phyloP scores from a whole-genome alignment of 2,888 invertebrate genomes.

The Chesias legatella region DNA sequence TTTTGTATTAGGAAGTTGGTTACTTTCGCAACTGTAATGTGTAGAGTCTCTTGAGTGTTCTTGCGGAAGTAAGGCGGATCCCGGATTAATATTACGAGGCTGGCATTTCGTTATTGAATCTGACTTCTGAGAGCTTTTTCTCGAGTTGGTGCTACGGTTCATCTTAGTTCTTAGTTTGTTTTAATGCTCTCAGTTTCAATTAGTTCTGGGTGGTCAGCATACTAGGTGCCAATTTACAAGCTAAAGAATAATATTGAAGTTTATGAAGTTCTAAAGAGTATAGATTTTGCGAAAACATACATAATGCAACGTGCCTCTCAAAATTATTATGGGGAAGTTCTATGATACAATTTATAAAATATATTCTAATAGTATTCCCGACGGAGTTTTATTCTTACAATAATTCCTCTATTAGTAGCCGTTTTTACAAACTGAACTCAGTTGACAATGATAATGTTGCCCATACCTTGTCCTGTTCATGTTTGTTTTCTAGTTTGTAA shows the following conservation, averaged over 20 bases:
- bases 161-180: not conserved
- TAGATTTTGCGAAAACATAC: too few relatives aligned
- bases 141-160: not conserved
- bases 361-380: not conserved
- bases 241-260: too few relatives aligned
- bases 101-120: constrained; percentile 22
- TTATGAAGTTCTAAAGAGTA: too few relatives aligned
- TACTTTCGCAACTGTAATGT: constrained; percentile 28
- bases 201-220: too few relatives aligned
- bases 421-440: not conserved
- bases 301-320: too few relatives aligned
- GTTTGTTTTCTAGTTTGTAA: constrained; percentile 4
- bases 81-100: constrained; percentile 19
- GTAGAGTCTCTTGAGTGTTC: constrained; percentile 28
- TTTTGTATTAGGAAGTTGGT: constrained; percentile 42
- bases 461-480: constrained; percentile 1
- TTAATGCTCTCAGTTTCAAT: too few relatives aligned
- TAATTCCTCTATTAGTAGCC: not conserved
- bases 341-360: too few relatives aligned
- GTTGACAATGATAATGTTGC: constrained; percentile 5
- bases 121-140: constrained; percentile 19
- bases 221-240: too few relatives aligned
- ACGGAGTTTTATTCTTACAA: too few relatives aligned
- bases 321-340: too few relatives aligned
- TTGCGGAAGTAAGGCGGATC: constrained; percentile 21